These are phyloP conservation scores for Ceratotherium simum DNA, from an alignment of 2,113 vertebrate genomes.

Conservation along the genomic window DNA sequence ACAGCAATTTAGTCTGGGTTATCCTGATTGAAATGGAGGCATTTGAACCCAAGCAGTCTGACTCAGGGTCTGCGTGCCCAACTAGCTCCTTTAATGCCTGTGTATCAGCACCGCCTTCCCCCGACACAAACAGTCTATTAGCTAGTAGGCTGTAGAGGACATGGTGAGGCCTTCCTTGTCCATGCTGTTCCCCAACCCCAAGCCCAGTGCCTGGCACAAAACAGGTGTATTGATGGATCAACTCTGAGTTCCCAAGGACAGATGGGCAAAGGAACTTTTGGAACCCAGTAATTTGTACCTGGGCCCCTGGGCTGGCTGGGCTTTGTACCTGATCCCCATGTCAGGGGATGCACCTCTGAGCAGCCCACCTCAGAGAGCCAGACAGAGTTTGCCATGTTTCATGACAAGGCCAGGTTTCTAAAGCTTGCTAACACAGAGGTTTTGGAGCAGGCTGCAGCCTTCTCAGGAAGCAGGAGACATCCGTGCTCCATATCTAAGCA, in stretches of 20 bases:
- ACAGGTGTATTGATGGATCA: background rate
- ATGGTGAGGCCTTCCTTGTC: too few species aligned
- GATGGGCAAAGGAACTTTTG: background rate
- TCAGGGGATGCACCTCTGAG: background rate
- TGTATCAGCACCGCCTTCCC: background rate
- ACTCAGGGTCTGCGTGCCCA: background rate
- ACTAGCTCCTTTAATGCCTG: background rate
- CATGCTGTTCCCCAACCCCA: background rate
- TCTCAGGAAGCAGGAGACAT: background rate
- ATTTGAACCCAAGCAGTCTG: background rate
- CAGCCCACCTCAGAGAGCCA: background rate
- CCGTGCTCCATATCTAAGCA: background rate
- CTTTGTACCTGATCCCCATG: background rate
- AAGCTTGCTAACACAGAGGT: background rate
- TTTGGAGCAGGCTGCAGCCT: background rate
- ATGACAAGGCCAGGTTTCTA: background rate
- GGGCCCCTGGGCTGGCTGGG: background rate
- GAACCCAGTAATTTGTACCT: background rate
- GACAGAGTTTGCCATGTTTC: background rate
- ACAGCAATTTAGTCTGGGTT: background rate
- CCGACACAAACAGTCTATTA: background rate
- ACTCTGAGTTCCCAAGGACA: background rate
- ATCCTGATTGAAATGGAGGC: background rate
- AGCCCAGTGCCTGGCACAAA: background rate
- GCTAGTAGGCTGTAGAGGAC: background rate